Conservation (phyloP, 2,113 vertebrate species). For the Rhegmatorhina hoffmannsi region DNA sequence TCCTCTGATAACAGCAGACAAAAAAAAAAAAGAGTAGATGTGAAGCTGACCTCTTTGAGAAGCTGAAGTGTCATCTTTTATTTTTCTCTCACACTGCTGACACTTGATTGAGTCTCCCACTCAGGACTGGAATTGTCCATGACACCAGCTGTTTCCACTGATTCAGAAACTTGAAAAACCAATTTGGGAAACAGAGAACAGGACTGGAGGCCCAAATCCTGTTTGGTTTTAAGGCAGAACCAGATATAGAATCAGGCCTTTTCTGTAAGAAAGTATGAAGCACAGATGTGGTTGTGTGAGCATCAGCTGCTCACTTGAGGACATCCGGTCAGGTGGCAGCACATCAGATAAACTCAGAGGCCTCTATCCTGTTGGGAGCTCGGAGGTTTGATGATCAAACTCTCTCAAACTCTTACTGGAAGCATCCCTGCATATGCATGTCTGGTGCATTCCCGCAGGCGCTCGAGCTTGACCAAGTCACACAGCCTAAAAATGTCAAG, state of each 20-base stretch:
- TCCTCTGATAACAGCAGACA: background rate
- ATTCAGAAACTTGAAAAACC: background rate
- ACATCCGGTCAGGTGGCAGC: background rate
- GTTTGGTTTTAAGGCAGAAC: background rate
- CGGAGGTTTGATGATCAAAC: background rate
- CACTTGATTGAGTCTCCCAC: background rate
- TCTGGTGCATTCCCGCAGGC: background rate
- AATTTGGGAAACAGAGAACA: background rate
- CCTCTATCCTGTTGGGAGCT: background rate
- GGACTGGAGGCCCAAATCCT: background rate
- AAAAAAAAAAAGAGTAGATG: background rate
- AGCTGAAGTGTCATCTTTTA: background rate
- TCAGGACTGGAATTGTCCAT: background rate
- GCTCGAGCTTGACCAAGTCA: background rate
- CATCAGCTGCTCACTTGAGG: background rate
- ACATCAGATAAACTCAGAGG: background rate
- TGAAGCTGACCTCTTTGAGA: background rate
- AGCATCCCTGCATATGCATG: background rate
- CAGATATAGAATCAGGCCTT: background rate
- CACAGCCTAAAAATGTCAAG: slow-evolving; percentile 2
- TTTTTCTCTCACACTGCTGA: background rate
- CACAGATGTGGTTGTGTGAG: background rate
- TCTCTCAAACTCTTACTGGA: background rate
- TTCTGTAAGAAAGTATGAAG: background rate
- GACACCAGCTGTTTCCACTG: background rate